Evolutionary conservation across 2,797 vertebrate species (phyloP).

Genomic region (Acrossocheilus wenchowensis): DNA sequence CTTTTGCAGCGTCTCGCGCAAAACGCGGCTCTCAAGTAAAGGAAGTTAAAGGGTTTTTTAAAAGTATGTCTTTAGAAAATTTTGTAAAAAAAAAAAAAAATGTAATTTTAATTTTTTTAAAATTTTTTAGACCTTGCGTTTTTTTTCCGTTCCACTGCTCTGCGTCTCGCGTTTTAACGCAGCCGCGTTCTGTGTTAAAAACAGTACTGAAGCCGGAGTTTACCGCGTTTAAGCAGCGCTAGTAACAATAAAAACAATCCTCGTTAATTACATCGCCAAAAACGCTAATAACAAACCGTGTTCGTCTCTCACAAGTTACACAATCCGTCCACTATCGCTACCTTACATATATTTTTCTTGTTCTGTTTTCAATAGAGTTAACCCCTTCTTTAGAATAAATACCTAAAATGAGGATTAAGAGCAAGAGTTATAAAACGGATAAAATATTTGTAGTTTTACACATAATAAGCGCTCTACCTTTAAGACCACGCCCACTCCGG

Average conservation of each 20-base stretch:
- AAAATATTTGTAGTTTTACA: not conserved
- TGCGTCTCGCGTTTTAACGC: not conserved
- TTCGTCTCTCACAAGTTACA: not conserved
- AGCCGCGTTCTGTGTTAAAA: not conserved
- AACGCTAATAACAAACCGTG: not conserved
- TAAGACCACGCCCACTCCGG: not conserved
- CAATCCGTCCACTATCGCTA: too few relatives aligned
- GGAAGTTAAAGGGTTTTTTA: not conserved
- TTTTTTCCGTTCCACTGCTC: not conserved
- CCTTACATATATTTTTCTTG: too few relatives aligned
- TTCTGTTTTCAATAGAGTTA: not conserved
- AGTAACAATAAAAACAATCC: not conserved
- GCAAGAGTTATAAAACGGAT: not conserved
- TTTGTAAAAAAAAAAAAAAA: too few relatives aligned
- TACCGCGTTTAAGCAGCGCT: not conserved
- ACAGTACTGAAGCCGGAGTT: not conserved
- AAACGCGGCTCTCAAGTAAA: not conserved
- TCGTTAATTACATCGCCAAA: too few relatives aligned
- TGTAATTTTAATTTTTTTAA: too few relatives aligned
- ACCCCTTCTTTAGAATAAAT: not conserved
- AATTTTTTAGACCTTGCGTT: too few relatives aligned
- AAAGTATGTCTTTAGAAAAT: too few relatives aligned
- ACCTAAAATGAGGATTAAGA: not conserved
- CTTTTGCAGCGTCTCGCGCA: not conserved
- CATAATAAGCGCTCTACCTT: not conserved